Evolutionary conservation across 2,797 vertebrate species (phyloP).

Genomic region (Lerista edwardsae): DNA sequence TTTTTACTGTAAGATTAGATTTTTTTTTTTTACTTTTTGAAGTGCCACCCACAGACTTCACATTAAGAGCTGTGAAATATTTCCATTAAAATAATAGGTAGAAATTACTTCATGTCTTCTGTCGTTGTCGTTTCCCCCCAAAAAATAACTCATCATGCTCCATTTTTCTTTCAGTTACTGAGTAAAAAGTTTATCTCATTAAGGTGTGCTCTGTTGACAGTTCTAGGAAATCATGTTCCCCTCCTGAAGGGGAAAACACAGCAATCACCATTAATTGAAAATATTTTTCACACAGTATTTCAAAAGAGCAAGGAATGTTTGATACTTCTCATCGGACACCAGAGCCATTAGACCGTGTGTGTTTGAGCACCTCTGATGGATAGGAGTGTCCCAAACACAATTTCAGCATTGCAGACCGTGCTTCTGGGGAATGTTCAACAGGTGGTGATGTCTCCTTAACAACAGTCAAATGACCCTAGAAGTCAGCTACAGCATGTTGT

Average conservation of each 20-base stretch:
- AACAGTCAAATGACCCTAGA: not conserved
- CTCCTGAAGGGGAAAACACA: conserved; percentile 2
- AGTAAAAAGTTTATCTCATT: not conserved
- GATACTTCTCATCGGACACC: not conserved
- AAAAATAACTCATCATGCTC: not conserved
- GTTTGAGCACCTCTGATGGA: not conserved
- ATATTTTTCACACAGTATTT: not conserved
- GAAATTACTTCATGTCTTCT: conserved; percentile 21
- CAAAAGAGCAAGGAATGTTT: not conserved
- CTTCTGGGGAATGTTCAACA: conserved; percentile 5
- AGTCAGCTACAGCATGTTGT: not conserved
- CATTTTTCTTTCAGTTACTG: conserved; percentile 6
- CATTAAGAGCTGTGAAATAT: conserved; percentile 19
- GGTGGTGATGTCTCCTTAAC: conserved; percentile 14
- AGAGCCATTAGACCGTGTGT: too few species aligned
- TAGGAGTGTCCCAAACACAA: not conserved
- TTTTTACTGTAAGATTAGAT: conserved; percentile 13
- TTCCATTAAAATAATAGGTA: conserved; percentile 43
- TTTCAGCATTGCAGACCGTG: not conserved
- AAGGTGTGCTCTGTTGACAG: conserved; percentile 23
- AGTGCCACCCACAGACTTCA: not conserved
- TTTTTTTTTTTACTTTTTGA: conserved; percentile 38
- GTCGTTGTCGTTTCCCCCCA: not conserved
- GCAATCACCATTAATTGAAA: conserved; percentile 14
- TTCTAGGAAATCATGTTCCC: accelerated